phyloP scores from a whole-genome alignment of 2,888 invertebrate species.

The Therioaphis trifolii region DNA sequence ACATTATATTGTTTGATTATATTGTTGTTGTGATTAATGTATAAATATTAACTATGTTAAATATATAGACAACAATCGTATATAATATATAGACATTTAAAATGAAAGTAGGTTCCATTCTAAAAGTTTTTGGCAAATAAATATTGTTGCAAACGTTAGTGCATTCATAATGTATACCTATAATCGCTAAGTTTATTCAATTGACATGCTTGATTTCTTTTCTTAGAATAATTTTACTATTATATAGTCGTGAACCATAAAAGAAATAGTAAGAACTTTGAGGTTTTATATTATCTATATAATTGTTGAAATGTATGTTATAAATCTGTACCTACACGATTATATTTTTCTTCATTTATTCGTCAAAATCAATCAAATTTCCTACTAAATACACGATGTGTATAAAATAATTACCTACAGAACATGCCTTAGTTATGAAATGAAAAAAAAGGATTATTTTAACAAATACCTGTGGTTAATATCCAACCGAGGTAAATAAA shows the following conservation, averaged over 20 bases:
- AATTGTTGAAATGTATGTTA: not conserved
- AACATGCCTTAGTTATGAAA: not conserved
- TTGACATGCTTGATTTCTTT: conserved; percentile 43
- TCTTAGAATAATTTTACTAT: conserved; percentile 16
- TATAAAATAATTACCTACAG: not conserved
- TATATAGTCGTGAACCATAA: not conserved
- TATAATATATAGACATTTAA: conserved; percentile 13
- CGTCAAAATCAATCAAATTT: not conserved
- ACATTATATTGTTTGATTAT: not conserved
- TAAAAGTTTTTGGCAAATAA: conserved; percentile 41
- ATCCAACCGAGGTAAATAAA: conserved; percentile 31
- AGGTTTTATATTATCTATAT: not conserved
- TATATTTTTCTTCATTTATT: not conserved
- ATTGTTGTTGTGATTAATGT: not conserved
- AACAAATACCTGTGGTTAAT: conserved; percentile 23
- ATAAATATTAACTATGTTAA: not conserved
- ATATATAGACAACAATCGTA: not conserved
- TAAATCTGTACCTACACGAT: conserved; percentile 3
- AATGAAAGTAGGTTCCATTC: conserved; percentile 48
- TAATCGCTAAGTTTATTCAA: conserved; percentile 11
- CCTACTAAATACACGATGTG: not conserved
- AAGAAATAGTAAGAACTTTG: conserved; percentile 1
- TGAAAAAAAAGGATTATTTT: not conserved
- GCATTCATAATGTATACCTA: conserved; percentile 44
- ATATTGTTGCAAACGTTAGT: conserved; percentile 8